Evolutionary conservation across 2,888 invertebrate genomes (phyloP).

Genomic region (Pimpla rufipes): DNA sequence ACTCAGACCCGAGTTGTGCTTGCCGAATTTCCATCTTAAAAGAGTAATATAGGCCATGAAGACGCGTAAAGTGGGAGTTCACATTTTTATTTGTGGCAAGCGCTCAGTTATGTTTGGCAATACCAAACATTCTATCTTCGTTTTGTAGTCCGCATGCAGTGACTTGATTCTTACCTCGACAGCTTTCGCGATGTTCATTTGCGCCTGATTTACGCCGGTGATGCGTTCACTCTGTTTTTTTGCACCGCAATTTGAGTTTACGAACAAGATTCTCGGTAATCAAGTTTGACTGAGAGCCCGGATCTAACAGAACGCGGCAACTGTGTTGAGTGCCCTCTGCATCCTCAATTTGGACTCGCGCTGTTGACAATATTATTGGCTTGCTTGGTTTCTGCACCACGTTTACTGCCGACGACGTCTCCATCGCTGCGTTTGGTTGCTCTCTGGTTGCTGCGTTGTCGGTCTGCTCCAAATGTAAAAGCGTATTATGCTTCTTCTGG

Average conservation of each 20-base stretch:
- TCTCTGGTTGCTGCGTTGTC: constrained; percentile 23
- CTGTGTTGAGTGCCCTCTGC: constrained; percentile 40
- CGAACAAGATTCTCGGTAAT: constrained; percentile 56
- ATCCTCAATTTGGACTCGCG: constrained; percentile 64
- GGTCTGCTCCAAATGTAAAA: constrained; percentile 53
- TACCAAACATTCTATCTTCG: constrained; percentile 57
- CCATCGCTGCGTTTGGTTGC: too few relatives aligned
- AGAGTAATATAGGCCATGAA: too few relatives aligned
- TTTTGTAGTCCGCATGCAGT: constrained; percentile 48
- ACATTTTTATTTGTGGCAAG: constrained; percentile 59
- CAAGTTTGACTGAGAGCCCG: constrained; percentile 65
- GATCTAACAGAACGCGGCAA: not conserved
- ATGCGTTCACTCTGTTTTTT: constrained; percentile 42
- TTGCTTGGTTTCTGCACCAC: constrained; percentile 34
- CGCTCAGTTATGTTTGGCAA: constrained; percentile 62
- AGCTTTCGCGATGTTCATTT: constrained; percentile 32
- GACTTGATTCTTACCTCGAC: constrained; percentile 50
- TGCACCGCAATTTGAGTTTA: constrained; percentile 51
- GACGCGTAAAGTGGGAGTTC: too few relatives aligned
- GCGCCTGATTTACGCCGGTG: constrained; percentile 52
- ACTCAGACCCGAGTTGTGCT: too few relatives aligned
- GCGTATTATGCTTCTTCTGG: constrained; percentile 63
- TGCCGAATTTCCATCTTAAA: too few relatives aligned
- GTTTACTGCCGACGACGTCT: not conserved
- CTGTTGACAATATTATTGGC: constrained; percentile 67